Evolutionary conservation across 1,140 invertebrate species (phyloP), one percentile per base, ranked within the genome.

Genomic region (Streblospio benedicti): DNA sequence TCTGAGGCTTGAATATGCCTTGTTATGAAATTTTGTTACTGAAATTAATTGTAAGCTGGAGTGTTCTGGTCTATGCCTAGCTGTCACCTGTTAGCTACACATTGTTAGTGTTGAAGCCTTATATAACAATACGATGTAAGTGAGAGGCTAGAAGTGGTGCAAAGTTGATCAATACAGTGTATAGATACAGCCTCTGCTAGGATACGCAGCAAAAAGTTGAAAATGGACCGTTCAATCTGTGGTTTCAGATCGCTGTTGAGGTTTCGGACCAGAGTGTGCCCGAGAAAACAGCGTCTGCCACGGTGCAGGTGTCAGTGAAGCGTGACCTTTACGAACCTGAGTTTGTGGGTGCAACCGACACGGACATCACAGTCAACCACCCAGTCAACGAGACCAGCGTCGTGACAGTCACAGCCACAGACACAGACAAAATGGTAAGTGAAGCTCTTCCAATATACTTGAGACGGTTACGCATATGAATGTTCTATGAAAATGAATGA

Each of bases 231-330:
- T n/a, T n/a, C n/a, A n/a, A n/a, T n/a, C n/a, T n/a, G n/a, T n/a
- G n/a, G n/a, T n/a, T n/a, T n/a, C 57, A 59, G 57, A 18, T 59
- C 12, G 32, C 16, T 31, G 28, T 59, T 14, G 32, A 20, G n/a
- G 45, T 25, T 5, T 20, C 31, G 6, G 57, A 59, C 32, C 57
- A 59, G 20, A 49, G 57, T 20, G 33, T 32, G 14, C 57, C 57
- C 6, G 44, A 50, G 45, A 27, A 50, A 16, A 51, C 57, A 41
- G 43, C 53, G 3, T 47, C 55, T 16, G 68, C 66, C 1, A 71
- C 65, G 0, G 45, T 59, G 18, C 23, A 14, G 27, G 33, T 59
- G 9, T 33, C 9, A 3, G 49, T 59, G 14, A 14, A 23, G 12
- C 35, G 47, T 12, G 32, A 50, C 32, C 31, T 32, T 32, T 52